Base-by-base conservation (phyloP, 2,113 vertebrate species). In the Mastomys natalensis region DNA sequence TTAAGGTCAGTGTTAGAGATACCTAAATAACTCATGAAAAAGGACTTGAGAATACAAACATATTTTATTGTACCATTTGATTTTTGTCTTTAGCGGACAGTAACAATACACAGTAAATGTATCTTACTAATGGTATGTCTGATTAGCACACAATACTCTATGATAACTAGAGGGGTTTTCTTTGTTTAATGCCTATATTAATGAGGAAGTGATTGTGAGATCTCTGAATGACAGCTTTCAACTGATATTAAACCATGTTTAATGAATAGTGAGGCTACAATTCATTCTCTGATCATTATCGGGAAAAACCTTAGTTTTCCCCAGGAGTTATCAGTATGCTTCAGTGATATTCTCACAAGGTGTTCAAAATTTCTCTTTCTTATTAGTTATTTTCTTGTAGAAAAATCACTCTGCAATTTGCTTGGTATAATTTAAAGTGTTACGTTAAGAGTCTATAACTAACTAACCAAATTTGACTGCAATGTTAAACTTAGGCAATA, bases 401-500 rank as follows among this genome's bases (percentile, higher is more conserved):
- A 86, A 45, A 1, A 43, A 87, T 73, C 1, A 48, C 87, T 89
- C 45, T 92, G 11, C 29, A 93, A 53, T 82, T 76, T n/a, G 3
- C 29, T 15, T 58, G 60, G 74, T 76, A 53, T 53, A 82, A 68
- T 87, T 74, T 96, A 34, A 95, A 68, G 7, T 26, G 26, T 34
- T 95, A 48, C 91, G 26, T 70, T 77, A 86, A 16, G 3, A 95
- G 40, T 82, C 40, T 74, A 26, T 95, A 86, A 60, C n/a, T 40
- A 48, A 53, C n/a, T 40, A 51, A 90, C 81, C 12, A 90, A 97
- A 95, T 85, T 43, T 89, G 76, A 94, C 22, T 92, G 86, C 31
- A 21, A 31, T n/a, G 17, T 76, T 51, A 87, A 91, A 29, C 58
- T 93, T 93, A 73, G 64, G 84, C 90, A 96, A 34, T 45, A 96